A percentile compares a stretch with the other conserved stretches of the same genome.
These are phyloP conservation scores for Sphyrna mokarran DNA, from an alignment of 2,113 vertebrate species.

Conservation along the genomic window DNA sequence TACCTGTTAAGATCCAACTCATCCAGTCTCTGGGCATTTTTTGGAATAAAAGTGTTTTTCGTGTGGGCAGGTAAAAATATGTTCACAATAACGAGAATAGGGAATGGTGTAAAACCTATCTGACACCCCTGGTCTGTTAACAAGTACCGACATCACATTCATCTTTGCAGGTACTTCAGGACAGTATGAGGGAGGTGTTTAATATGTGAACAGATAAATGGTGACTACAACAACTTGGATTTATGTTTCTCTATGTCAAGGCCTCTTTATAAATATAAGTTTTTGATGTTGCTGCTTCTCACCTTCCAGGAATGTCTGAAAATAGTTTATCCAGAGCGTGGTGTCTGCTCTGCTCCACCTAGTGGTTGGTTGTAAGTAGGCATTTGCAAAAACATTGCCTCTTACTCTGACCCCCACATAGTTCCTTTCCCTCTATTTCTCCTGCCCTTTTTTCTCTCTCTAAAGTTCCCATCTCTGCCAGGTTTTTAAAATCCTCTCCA, in stretches of 20 bases:
- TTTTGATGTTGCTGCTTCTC: neutral
- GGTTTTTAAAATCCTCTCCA: neutral
- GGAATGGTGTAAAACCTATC: neutral
- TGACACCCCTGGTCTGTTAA: neutral
- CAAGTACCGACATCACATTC: neutral
- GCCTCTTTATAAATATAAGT: neutral
- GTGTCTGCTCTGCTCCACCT: neutral
- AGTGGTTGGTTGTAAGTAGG: neutral
- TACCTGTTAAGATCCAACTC: neutral
- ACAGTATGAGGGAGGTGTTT: neutral
- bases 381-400: neutral
- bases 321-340: neutral
- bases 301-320: neutral
- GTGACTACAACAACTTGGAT: neutral
- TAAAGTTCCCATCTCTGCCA: neutral
- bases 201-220: neutral
- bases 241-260: neutral
- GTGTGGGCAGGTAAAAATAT: neutral
- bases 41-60: neutral
- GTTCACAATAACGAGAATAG: neutral
- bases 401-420: neutral
- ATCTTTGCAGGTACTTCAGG: neutral
- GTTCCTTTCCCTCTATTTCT: neutral
- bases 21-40: neutral
- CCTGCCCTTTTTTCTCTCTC: neutral